Evolutionary conservation across 2,113 vertebrate genomes (phyloP).

Genomic region (Gopherus evgoodei): DNA sequence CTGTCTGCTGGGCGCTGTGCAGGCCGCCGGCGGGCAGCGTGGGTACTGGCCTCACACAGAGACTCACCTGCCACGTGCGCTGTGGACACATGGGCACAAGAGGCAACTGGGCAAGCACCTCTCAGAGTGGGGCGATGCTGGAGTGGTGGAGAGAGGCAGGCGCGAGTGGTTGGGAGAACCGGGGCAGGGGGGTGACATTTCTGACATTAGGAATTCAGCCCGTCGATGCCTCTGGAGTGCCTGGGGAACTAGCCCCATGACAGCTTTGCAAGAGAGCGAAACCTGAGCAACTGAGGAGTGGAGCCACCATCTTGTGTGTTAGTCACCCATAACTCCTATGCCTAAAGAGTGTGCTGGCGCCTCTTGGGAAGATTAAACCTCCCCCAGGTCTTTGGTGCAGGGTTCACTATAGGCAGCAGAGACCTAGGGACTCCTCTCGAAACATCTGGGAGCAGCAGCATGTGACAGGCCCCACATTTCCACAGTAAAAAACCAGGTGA

Average conservation of each 20-base stretch:
- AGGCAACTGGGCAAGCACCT: accelerated
- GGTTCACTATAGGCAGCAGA: background rate
- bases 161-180: no score
- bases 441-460: no score
- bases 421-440: no score
- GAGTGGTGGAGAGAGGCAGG: background rate
- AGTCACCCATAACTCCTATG: background rate
- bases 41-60: no score
- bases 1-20: no score
- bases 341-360: background rate
- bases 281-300: background rate
- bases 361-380: background rate
- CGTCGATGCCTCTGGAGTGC: background rate
- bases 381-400: background rate
- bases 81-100: no score
- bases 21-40: no score
- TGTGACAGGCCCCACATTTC: no score
- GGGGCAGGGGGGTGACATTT: background rate
- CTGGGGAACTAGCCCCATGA: background rate
- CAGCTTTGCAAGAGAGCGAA: background rate
- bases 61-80: accelerated
- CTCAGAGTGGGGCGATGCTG: no score
- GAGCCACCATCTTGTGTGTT: no score
- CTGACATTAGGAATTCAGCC: background rate
- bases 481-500: no score